Conservation (phyloP, 2,888 invertebrate species). For the Synanthedon formicaeformis region DNA sequence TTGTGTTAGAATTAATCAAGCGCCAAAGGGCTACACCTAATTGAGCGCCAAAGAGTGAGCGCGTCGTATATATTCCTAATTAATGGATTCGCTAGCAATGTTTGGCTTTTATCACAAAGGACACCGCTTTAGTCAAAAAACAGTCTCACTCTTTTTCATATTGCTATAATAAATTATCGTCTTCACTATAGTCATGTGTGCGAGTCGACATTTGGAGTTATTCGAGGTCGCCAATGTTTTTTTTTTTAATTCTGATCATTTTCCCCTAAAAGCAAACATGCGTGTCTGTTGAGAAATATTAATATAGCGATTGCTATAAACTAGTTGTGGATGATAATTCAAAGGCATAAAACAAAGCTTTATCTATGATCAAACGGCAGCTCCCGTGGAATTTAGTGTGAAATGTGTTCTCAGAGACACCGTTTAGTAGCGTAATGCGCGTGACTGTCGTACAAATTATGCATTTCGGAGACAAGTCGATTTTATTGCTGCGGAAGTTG, state of each 20-base stretch:
- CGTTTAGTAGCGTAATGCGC: conserved; percentile 67
- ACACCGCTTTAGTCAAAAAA: conserved; percentile 39
- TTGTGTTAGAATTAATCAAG: conserved; percentile 67
- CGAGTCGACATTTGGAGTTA: neutral
- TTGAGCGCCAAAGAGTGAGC: conserved; percentile 53
- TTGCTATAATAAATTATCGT: neutral
- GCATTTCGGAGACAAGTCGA: conserved; percentile 65
- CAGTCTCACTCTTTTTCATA: neutral
- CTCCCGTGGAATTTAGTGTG: conserved; percentile 61
- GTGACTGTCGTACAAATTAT: conserved; percentile 68
- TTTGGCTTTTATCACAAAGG: conserved; percentile 49
- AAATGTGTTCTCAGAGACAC: conserved; percentile 67
- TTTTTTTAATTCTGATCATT: neutral
- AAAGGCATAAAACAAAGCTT: conserved; percentile 63
- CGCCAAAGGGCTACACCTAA: conserved; percentile 61
- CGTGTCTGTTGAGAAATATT: conserved; percentile 62
- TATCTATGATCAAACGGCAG: conserved; percentile 59
- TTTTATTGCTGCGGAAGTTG: conserved; percentile 67
- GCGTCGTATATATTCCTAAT: conserved; percentile 65
- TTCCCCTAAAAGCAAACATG: conserved; percentile 15
- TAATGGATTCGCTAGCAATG: conserved; percentile 63
- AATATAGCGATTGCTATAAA: conserved; percentile 56
- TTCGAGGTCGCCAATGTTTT: neutral
- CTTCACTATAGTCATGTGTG: neutral
- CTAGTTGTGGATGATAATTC: conserved; percentile 62